Evolutionary conservation across 2,797 vertebrate genomes (phyloP).

Genomic region (Neosilurus hyrtlii): DNA sequence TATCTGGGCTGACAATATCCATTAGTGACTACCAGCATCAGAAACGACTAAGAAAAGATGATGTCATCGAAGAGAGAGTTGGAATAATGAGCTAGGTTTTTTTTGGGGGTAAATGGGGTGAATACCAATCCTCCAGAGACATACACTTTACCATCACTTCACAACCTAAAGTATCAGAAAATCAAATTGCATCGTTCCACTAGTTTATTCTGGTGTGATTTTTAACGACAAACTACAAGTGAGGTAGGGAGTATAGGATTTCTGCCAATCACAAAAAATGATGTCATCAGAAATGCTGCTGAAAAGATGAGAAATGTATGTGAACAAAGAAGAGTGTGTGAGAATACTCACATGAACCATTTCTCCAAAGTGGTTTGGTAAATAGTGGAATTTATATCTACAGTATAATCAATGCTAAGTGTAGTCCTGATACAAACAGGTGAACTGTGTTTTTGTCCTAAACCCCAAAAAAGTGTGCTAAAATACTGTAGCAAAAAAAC

Average conservation of each 20-base stretch:
- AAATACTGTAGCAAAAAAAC: background rate
- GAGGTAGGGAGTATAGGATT: background rate
- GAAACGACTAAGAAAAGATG: conserved; percentile 44
- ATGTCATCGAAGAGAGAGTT: conserved; percentile 41
- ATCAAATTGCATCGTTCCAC: background rate
- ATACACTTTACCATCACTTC: background rate
- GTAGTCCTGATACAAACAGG: background rate
- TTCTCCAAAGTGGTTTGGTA: background rate
- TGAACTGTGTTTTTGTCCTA: background rate
- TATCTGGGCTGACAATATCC: background rate
- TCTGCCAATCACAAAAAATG: background rate
- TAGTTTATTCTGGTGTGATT: background rate
- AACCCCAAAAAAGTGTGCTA: background rate
- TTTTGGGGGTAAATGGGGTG: background rate
- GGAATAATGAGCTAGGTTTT: conserved; percentile 7
- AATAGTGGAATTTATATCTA: background rate
- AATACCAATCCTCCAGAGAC: background rate
- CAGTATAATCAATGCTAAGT: background rate
- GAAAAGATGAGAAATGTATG: background rate
- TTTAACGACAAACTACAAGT: background rate
- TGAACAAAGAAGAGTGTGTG: background rate
- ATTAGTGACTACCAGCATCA: background rate
- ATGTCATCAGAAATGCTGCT: background rate
- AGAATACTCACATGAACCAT: background rate
- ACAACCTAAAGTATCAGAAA: background rate